phyloP scores from a whole-genome alignment of 2,113 vertebrate species.

The Hemibagrus wyckioides region DNA sequence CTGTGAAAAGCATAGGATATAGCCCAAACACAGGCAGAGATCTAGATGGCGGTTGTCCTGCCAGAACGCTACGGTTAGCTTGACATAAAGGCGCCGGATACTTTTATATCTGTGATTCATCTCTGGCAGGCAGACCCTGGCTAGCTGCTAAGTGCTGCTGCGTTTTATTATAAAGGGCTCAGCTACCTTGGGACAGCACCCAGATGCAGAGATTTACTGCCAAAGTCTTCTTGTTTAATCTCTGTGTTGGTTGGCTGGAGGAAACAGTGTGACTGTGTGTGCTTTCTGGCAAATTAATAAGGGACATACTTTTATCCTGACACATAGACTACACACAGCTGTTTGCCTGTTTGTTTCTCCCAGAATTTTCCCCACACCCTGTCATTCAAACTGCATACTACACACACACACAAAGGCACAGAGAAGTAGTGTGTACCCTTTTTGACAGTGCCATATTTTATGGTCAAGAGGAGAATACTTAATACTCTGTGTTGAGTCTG shows the following conservation, averaged over 20 bases:
- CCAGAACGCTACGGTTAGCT: conserved; percentile 43
- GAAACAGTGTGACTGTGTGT: conserved; percentile 27
- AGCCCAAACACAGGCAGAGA: conserved; percentile 50
- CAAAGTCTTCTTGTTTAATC: conserved; percentile 35
- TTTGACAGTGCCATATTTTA: background rate
- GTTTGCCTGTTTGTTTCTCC: background rate
- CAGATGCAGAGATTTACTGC: conserved; percentile 30
- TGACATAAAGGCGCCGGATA: conserved; percentile 23
- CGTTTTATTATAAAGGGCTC: conserved; percentile 37
- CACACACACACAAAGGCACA: background rate
- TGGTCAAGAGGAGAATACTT: background rate
- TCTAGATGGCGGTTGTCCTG: conserved; percentile 53
- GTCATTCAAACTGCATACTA: background rate
- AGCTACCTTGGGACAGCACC: conserved; percentile 31
- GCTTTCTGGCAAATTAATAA: conserved; percentile 18
- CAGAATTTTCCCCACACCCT: conserved; percentile 27
- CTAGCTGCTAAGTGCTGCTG: conserved; percentile 47
- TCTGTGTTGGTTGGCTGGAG: conserved; percentile 27
- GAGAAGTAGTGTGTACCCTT: background rate
- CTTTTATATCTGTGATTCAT: conserved; percentile 59
- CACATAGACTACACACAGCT: conserved; percentile 31
- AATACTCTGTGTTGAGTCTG: background rate
- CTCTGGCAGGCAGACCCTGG: conserved; percentile 54
- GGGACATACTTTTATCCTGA: conserved; percentile 1
- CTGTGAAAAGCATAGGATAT: background rate